Base-by-base conservation (phyloP, 2,888 invertebrate species). In the Leucophenga montana region DNA sequence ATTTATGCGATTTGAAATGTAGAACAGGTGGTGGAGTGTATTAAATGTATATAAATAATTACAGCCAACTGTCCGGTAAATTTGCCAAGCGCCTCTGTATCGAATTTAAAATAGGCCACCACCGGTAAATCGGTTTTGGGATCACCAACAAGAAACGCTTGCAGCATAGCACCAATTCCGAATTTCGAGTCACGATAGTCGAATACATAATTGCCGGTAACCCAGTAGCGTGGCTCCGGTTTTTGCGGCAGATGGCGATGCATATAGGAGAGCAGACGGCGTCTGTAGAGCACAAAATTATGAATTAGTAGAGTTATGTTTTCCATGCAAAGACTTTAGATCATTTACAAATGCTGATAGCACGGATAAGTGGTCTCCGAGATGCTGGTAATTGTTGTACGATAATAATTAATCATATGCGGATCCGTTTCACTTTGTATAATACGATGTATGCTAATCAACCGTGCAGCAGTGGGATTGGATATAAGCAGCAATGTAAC, bases 151-250 rank as follows among this genome's bases (percentile, higher is more conserved):
- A 92, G 90, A 72, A 93, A 88, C 27, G 92, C 89, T 77, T 92
- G 91, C 18, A 92, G 77, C 88, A 92, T 89, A 2, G 91, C 90
- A 0, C 92, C 92, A 70, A 91, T 91, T 62, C 91, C 91, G 71
- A 91, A 89, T 46, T 91, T 91, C 0, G 91, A 90, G 78, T 93
- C 92, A n/a, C 92, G 91, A 78, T 92, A 92, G 73, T 93, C 94
- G 76, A 93, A 90, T 69, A 94, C 90, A 81, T 93, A 93, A 86
- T 94, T 94, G 33, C 93, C 94, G 0, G 94, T 94, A 0, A 92
- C 91, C 91, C 94, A 92, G 77, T 91, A 91, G 5, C 91, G 89
- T 11, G 88, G 85, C 1, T 90, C 89, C 8, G 91, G 90, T 0
- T 92, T 91, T 76, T 90, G 90, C 0, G 90, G 90, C 65, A 94